Evolutionary conservation across 2,888 invertebrate species (phyloP).

Genomic region (Keiferia lycopersicella): DNA sequence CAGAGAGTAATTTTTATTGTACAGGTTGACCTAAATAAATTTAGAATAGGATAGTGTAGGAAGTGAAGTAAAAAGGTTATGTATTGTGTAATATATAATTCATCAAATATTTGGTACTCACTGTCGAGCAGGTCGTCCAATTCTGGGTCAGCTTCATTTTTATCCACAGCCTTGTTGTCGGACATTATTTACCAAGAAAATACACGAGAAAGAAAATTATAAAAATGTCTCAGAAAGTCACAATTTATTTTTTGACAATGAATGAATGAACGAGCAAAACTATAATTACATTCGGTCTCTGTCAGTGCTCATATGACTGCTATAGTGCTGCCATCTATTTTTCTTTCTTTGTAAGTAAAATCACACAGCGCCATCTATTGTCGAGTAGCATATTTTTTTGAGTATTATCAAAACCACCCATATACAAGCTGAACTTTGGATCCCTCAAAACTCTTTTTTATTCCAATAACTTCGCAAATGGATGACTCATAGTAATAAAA

Average conservation of each 20-base stretch:
- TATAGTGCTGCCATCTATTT: neutral
- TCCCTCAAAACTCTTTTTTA: too few relatives aligned
- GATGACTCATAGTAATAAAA: too few relatives aligned
- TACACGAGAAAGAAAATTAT: slow-evolving; percentile 26
- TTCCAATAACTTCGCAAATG: too few relatives aligned
- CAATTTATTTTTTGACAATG: slow-evolving; percentile 29
- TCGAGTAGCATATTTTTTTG: neutral
- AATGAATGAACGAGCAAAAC: neutral
- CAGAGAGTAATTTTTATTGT: neutral
- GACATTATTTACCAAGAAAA: slow-evolving; percentile 55
- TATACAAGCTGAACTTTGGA: neutral
- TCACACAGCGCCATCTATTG: neutral
- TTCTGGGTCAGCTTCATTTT: slow-evolving; percentile 82
- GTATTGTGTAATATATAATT: slow-evolving; percentile 55
- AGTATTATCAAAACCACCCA: neutral
- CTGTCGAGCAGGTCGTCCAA: slow-evolving; percentile 88
- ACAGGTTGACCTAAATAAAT: neutral
- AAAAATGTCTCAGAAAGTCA: slow-evolving; percentile 17
- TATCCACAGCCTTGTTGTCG: slow-evolving; percentile 63
- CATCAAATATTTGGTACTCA: slow-evolving; percentile 65
- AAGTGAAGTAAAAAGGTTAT: slow-evolving; percentile 43
- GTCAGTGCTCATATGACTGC: neutral
- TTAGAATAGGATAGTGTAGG: slow-evolving; percentile 29
- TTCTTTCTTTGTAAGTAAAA: neutral
- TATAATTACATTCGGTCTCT: neutral